Percentiles rank a stretch among this genome's conserved stretches.
Evolutionary conservation across 2,888 invertebrate species (phyloP).

Genomic region (Drosophila paracracens): DNA sequence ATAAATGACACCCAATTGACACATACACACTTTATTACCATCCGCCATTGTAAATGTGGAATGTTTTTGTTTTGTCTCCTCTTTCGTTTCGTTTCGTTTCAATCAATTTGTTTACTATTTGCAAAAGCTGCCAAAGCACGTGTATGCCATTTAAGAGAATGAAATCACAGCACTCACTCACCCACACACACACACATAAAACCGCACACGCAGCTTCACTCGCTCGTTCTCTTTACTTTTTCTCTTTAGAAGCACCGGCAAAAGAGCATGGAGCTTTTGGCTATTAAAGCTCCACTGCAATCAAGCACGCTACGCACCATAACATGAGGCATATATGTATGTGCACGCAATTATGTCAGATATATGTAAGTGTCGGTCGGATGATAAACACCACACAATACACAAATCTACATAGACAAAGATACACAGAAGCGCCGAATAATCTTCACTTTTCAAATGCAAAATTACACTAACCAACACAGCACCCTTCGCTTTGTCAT

Average conservation of each 20-base stretch:
- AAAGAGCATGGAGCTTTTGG: slow-evolving; percentile 67
- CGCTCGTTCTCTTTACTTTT: slow-evolving; percentile 24
- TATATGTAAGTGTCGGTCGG: slow-evolving; percentile 66
- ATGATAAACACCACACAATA: slow-evolving; percentile 24
- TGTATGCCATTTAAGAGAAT: slow-evolving; percentile 54
- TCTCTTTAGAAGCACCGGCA: slow-evolving; percentile 69
- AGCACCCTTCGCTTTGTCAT: slow-evolving; percentile 8
- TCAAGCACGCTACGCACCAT: slow-evolving; percentile 71
- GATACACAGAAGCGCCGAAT: slow-evolving; percentile 9
- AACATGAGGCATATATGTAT: slow-evolving; percentile 54
- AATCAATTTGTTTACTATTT: slow-evolving; percentile 75
- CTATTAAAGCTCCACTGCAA: slow-evolving; percentile 62
- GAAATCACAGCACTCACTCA: not conserved
- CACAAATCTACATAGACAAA: slow-evolving; percentile 22
- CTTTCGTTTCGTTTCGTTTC: slow-evolving; percentile 30
- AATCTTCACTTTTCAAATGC: slow-evolving; percentile 5
- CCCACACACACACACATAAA: not conserved
- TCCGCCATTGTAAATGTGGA: slow-evolving; percentile 47
- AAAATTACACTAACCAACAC: slow-evolving; percentile 33
- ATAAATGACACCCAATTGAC: slow-evolving; percentile 41
- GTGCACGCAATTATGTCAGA: slow-evolving; percentile 54
- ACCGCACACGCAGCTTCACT: slow-evolving; percentile 10
- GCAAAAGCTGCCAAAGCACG: slow-evolving; percentile 65
- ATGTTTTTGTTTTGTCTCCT: slow-evolving; percentile 56
- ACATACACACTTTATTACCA: slow-evolving; percentile 23